Evolutionary conservation across 2,797 vertebrate species (phyloP), one percentile per base, ranked within the genome.

Genomic region (Gadopsis bispinosus): DNA sequence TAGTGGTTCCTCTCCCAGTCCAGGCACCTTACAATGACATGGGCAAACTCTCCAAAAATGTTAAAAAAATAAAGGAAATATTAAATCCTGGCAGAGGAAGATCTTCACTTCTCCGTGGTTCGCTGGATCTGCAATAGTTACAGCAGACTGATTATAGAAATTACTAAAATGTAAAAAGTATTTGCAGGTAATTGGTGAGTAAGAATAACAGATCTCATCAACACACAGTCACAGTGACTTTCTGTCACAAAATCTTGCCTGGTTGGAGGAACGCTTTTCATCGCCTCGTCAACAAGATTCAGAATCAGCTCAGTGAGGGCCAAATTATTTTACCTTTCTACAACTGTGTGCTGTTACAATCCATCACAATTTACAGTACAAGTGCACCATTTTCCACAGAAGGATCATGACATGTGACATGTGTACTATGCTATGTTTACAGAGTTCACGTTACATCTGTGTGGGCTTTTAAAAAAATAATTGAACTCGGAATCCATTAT

Each of bases 401-500:
- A 41, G 26, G 29, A 20, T 3, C 29, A 31, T 54, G 31, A 43
- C 4, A 6, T 66, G 41, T 37, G 2, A 14, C 39, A 4, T 59
- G 13, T n/a, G 3, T 22, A 19, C 43, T 50, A 20, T 71, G 61
- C 43, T 53, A 11, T 62, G 39, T 47, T 55, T 60, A 4, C 20
- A 59, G 12, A 58, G 61, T 56, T 76, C 62, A 51, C 9, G 58
- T 62, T 7, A 77, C 41, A 56, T 55, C 35, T 58, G 11, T 70
- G 29, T 66, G 55, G 17, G n/a, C 37, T 65, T 63, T 62, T 50
- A 22, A 58, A 48, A 62, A 50, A 29, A 33, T 33, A 16, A 60
- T 58, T 69, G 55, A 75, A 81, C 53, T 41, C 35, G 9, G n/a
- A 71, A 69, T 72, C 45, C 37, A 33, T 76, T 55, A 13, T 16